Evolutionary conservation across 2,113 vertebrate species (phyloP), one percentile per base, ranked within the genome.

Genomic region (Pipra filicauda): DNA sequence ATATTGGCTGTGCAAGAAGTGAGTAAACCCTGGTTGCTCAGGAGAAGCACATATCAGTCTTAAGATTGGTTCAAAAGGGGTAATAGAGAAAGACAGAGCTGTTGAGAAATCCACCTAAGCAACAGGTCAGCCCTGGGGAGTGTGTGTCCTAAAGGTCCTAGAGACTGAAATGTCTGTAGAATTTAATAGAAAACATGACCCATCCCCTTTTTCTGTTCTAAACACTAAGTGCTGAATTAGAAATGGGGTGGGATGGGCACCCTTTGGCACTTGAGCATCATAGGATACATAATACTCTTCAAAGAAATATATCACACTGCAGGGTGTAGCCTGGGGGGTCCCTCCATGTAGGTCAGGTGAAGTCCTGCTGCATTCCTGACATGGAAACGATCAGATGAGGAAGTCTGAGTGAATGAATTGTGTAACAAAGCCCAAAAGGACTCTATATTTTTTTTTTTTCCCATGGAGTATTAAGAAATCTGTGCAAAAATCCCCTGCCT

Each of bases 271-370:
- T 61, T 3, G 2, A 13, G 3, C 28, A 79, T 78, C 44, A 35
- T 0, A 62, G n/a, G 58, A 24, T 77, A 27, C 9, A 17, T 43
- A 24, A 44, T 72, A 87, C 23, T 61, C 15, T 62, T 65, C 8
- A 27, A 48, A 79, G 8, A 57, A 93, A 88, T 23, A 6, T 4
- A 28, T 79, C 27, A 11, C 14, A 9, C 39, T 44, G 28, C 11
- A 35, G 24, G 27, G 14, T 6, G 18, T 15, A 59, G 59, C 39
- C 8, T 0, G 0, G 1, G 37, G 22, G 8, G 11, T 58, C 46
- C 11, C 11, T 62, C 51, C 28, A 2, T 5, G 39, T 24, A 31
- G 33, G 48, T 54, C 61, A n/a, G 69, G 35, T 75, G 22, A 43
- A 35, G 22, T 72, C 44, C 27, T 0, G 0, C 23, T 49, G 65